Percentiles rank a stretch among this genome's conserved stretches.
phyloP scores from a whole-genome alignment of 2,113 vertebrate species.

The Cyprinodon brontotheroides region DNA sequence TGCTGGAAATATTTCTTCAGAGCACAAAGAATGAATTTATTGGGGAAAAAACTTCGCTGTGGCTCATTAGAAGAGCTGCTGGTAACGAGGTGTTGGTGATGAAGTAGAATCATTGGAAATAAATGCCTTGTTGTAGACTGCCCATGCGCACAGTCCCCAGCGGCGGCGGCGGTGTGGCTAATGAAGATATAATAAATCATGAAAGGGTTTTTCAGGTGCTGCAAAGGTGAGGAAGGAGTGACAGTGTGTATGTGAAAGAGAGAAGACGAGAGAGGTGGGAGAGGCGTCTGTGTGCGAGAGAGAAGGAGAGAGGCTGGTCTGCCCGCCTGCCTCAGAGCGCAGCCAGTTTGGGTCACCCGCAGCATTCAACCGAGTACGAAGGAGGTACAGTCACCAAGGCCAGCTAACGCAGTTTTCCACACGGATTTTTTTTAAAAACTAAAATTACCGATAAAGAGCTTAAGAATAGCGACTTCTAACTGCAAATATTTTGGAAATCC shows the following conservation, averaged over 20 bases:
- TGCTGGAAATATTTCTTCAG: constrained; percentile 7
- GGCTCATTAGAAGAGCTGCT: constrained; percentile 30
- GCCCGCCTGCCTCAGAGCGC: constrained; percentile 75
- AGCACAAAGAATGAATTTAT: constrained; percentile 9
- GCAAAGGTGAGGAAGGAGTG: too few species aligned
- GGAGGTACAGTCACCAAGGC: constrained; percentile 63
- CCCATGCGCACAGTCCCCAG: constrained; percentile 82
- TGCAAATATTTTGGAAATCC: constrained; percentile 64
- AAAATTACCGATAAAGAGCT: constrained; percentile 42
- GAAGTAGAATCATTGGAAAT: constrained; percentile 72
- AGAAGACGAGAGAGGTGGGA: constrained; percentile 30
- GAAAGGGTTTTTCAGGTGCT: constrained; percentile 81
- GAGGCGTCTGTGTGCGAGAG: constrained; percentile 65
- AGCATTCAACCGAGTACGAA: constrained; percentile 77
- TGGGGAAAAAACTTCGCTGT: constrained; percentile 8
- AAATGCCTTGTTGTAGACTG: constrained; percentile 77
- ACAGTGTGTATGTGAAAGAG: constrained; percentile 28
- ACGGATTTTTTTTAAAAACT: constrained; percentile 53
- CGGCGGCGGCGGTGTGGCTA: constrained; percentile 77
- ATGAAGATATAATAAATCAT: constrained; percentile 87
- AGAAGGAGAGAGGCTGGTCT: constrained; percentile 71
- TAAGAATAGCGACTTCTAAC: constrained; percentile 49
- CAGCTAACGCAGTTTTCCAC: constrained; percentile 65
- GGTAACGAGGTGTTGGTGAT: constrained; percentile 63
- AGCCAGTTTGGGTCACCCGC: constrained; percentile 80